Evolutionary conservation across 64 coral and sea anemone species (phyloP).

Genomic region (Montipora efflorescens): DNA sequence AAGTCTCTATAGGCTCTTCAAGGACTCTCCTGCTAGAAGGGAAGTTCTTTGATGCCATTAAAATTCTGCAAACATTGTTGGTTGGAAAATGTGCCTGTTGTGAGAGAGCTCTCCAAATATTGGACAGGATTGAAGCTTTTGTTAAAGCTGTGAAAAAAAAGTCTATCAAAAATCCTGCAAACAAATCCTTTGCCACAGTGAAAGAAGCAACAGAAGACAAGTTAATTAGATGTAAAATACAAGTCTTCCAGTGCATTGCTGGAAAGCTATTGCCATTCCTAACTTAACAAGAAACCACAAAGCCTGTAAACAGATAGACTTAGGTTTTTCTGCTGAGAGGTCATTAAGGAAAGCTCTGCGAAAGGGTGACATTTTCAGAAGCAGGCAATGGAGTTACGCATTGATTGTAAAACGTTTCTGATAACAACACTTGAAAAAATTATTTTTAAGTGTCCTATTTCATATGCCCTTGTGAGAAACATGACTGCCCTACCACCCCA

Average conservation of each 20-base stretch:
- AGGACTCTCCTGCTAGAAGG: slow-evolving; percentile 72
- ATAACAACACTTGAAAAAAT: slow-evolving; percentile 53
- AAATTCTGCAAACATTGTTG: slow-evolving; percentile 28
- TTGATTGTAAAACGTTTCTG: slow-evolving; percentile 60
- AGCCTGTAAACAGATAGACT: background rate
- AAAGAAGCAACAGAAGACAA: slow-evolving; percentile 63
- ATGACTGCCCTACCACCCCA: too few species aligned
- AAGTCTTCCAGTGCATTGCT: slow-evolving; percentile 66
- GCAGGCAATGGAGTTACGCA: slow-evolving; percentile 59
- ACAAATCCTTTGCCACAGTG: slow-evolving; percentile 66
- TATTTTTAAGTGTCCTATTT: too few species aligned
- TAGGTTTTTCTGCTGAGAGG: background rate
- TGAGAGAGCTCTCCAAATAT: slow-evolving; percentile 47
- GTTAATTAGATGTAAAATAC: slow-evolving; percentile 57
- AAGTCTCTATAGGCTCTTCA: slow-evolving; percentile 64
- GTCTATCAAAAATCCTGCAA: slow-evolving; percentile 2
- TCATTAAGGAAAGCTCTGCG: background rate
- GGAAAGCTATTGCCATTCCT: slow-evolving; percentile 70
- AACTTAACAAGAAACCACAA: slow-evolving; percentile 4
- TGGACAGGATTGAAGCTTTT: slow-evolving; percentile 18
- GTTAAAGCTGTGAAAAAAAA: slow-evolving; percentile 44
- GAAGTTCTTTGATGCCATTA: slow-evolving; percentile 12
- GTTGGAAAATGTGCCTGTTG: slow-evolving; percentile 34
- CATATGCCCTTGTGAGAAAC: too few species aligned
- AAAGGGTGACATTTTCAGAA: slow-evolving; percentile 47